Base-by-base conservation (phyloP, 1,140 invertebrate genomes). In the Drosophila kepulauana region DNA sequence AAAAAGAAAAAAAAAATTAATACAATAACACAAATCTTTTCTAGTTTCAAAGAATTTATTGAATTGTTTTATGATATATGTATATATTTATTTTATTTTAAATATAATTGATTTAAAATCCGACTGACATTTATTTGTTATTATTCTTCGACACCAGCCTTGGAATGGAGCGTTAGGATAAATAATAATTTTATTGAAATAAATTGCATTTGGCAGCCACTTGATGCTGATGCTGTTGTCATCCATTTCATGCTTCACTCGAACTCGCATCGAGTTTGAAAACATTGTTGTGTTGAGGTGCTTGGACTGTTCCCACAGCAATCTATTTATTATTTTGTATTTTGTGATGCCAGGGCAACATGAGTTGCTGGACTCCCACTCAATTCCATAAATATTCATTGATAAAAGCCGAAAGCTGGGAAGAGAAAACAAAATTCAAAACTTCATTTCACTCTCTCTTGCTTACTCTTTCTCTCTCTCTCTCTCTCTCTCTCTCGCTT, bases 311-410 rank as follows among this genome's bases (percentile, higher is more conserved):
- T 65, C 51, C 63, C 63, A 56, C 2, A 46, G 63, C 63, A 56
- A 65, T 65, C 51, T 46, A 52, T 57, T 57, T 57, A 41, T 57
- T 65, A 65, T 56, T 65, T 65, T 54, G 15, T 65, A 43, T 20
- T 45, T 45, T 45, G 20, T 20, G 15, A 33, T 33, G 11, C 62
- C 5, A 8, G 35, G 35, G 35, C 45, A 59, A 48, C 49, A n/a
- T 13, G 13, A 64, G 4, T 38, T 20, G n/a, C 25, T 25, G 20
- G 20, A 25, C 20, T 25, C 38, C 45, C 28, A 62, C 66, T 46
- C 25, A 57, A 57, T 76, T 71, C 64, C 74, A 76, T 76, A 72
- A 76, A 76, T 76, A 76, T 76, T 72, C 74, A 76, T 76, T 59
- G 74, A 49, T 62, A 64, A 51, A 57, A 69, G 25, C 46, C 73